Conservation (phyloP, 1,140 invertebrate genomes). For the Drosophila simulans region DNA sequence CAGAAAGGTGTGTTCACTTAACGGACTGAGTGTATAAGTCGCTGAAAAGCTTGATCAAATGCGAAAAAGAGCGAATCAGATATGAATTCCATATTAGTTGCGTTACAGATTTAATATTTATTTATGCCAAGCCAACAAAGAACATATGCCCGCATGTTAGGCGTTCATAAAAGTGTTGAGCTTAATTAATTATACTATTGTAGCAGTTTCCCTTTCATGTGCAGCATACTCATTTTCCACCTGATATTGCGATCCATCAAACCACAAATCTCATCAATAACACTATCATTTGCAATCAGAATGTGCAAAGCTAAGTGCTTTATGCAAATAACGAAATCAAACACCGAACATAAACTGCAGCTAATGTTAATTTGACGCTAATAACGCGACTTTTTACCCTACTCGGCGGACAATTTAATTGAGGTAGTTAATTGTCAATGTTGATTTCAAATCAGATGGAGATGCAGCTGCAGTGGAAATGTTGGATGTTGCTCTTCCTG, state of each 20-base stretch:
- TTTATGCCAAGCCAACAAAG: conserved; percentile 9
- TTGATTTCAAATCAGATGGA: conserved; percentile 36
- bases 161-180: not conserved
- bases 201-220: conserved; percentile 9
- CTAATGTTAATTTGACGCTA: conserved; percentile 51
- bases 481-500: conserved; percentile 37
- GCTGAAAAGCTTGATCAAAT: not conserved
- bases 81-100: conserved; percentile 15
- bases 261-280: conserved; percentile 21
- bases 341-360: conserved; percentile 25
- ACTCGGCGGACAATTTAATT: conserved; percentile 35
- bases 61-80: conserved; percentile 4
- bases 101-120: conserved; percentile 22
- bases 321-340: conserved; percentile 64
- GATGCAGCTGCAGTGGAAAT: conserved; percentile 62
- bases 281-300: conserved; percentile 4
- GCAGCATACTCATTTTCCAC: conserved; percentile 5
- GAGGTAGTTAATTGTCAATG: conserved; percentile 51
- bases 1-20: conserved; percentile 30
- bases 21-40: conserved; percentile 5
- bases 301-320: conserved; percentile 17
- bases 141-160: not conserved
- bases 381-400: conserved; percentile 26
- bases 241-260: conserved; percentile 1
- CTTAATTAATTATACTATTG: conserved; percentile 26